Evolutionary conservation across 2,888 invertebrate genomes (phyloP), one percentile per base, ranked within the genome.

Genomic region (Melinaea menophilus): DNA sequence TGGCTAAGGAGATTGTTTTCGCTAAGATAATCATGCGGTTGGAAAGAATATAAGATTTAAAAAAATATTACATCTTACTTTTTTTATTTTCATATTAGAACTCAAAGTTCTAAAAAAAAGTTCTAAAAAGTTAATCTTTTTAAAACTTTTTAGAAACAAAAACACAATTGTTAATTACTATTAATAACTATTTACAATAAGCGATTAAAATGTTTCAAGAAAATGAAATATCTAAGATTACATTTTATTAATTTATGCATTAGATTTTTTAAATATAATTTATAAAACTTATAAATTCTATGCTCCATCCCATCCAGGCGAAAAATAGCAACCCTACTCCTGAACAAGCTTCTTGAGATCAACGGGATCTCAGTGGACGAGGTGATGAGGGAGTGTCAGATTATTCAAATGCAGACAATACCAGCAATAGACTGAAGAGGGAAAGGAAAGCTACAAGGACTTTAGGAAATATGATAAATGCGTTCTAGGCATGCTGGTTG

Each of bases 401-500:
- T 92, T 80, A 92, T 93, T 69, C 93, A 94, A 77, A 92, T 94
- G 85, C 94, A 95, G 76, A 95, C 94, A 34, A 94, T 95, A 93
- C 95, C 64, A 95, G 95, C 84, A 95, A 92, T 82, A 96, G 97
- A 86, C 97, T 97, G 96, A 94, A 96, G 81, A 90, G 96, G 60
- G 97, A 97, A 82, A 90, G 96, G 66, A 97, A 97, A 80, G 98
- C 98, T 0, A 98, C 98, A 2, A 93, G 98, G 78, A 98, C 98
- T 11, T 92, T 98, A 55, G 98, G 98, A 63, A 97, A 98, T 80
- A 98, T 98, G 79, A 98, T 98, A 95, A 97, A 98, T 41, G 98
- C 97, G 0, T 98, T 98, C 85, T 91, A 98, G 67, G 93, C 97
- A 5, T 98, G 98, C 85, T 98, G 98, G 97, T 92, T 98, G 70